These are phyloP conservation scores for Protonibea diacanthus DNA, from an alignment of 2,797 vertebrate genomes.

Conservation along the genomic window DNA sequence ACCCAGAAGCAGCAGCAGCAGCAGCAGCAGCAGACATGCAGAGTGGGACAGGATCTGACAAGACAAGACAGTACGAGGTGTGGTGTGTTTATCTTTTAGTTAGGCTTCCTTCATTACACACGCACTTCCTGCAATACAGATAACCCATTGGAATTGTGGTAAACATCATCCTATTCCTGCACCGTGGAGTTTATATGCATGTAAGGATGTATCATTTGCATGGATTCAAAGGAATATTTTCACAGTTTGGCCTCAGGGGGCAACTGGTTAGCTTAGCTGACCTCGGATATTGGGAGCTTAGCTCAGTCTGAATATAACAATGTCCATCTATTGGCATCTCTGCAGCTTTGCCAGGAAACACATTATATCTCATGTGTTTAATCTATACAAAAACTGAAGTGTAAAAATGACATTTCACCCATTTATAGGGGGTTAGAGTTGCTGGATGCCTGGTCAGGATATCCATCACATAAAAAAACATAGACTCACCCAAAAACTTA, in stretches of 20 bases:
- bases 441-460: slow-evolving; percentile 8
- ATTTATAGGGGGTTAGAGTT: not conserved
- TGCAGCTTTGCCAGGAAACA: not conserved
- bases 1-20: slow-evolving; percentile 51
- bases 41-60: slow-evolving; percentile 77
- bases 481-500: too few relatives aligned
- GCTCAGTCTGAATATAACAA: not conserved
- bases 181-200: slow-evolving; percentile 7
- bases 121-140: slow-evolving; percentile 74
- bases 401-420: too few relatives aligned
- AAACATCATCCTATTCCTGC: slow-evolving; percentile 56
- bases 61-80: slow-evolving; percentile 79
- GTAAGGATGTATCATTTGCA: not conserved
- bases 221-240: not conserved
- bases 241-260: not conserved
- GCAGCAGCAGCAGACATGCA: slow-evolving; percentile 51
- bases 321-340: not conserved
- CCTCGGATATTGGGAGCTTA: not conserved
- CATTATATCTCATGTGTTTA: not conserved
- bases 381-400: not conserved
- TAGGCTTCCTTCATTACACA: slow-evolving; percentile 77
- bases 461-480: not conserved
- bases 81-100: slow-evolving; percentile 80
- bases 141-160: slow-evolving; percentile 62
- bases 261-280: not conserved